Evolutionary conservation across 2,888 invertebrate species (phyloP), one percentile per base, ranked within the genome.

Genomic region (Thyatira batis): DNA sequence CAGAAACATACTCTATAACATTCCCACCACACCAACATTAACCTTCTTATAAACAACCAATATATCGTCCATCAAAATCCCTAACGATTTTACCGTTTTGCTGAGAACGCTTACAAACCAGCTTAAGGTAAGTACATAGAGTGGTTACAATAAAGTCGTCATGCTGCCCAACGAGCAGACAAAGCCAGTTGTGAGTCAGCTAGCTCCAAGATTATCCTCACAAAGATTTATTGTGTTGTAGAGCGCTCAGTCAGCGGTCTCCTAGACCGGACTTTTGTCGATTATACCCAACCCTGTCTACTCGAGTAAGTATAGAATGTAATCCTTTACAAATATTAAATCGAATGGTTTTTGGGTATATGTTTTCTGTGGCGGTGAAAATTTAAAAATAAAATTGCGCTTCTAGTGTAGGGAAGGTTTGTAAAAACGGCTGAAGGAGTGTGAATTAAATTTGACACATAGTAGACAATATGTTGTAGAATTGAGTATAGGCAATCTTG

Each of bases 171-270:
- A 43, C 44, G 33, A 56, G 17, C 39, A 39, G 54, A 58, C 76
- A 77, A 73, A 74, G 76, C 64, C 61, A 56, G 56, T 45, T 44
- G 51, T 63, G 51, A 68, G 67, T 67, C 71, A 68, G 69, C 74
- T 67, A 69, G 68, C 70, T 74, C 67, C 60, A 50, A 76, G 80
- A 80, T 80, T 78, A 80, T 78, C 76, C 77, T 60, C 57, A 53
- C 60, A 65, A 67, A 78, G 79, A 80, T 80, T 80, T 80, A 80
- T 80, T 74, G 75, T 78, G 78, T 71, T 71, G 78, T 69, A 72
- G 66, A 64, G 54, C 8, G 50, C 72, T 57, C 49, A 52, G 51
- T 58, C 55, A 58, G 58, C 58, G 50, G 39, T 50, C 46, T 49
- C 28, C 17, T 39, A 27, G 17, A 27, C 21, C 39, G 25, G 23